Evolutionary conservation across 2,797 vertebrate genomes (phyloP).

Genomic region (Smutsia temminckii): DNA sequence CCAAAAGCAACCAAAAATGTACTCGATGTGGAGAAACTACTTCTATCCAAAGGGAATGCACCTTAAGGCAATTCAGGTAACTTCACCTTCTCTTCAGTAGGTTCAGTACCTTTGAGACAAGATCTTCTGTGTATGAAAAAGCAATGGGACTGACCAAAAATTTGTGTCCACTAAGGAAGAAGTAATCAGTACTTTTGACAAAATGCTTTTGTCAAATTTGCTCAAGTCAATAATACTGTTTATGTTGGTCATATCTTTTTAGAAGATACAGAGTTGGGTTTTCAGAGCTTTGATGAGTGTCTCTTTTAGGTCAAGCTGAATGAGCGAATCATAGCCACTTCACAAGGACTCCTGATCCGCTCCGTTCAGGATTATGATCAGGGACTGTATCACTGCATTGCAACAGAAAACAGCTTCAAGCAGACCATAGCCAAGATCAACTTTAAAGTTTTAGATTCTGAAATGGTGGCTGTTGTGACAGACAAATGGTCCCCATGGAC

Average conservation of each 20-base stretch:
- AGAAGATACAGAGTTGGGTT: neutral
- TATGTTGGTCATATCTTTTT: neutral
- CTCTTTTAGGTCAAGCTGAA: constrained; percentile 92
- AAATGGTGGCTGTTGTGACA: constrained; percentile 90
- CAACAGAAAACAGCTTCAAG: constrained; percentile 96
- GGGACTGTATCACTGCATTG: constrained; percentile 97
- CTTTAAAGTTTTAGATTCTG: constrained; percentile 92
- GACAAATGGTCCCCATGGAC: constrained; percentile 93
- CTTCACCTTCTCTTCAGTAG: neutral
- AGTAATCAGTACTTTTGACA: neutral
- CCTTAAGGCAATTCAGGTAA: neutral
- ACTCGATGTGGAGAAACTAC: neutral
- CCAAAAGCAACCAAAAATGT: neutral
- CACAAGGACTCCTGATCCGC: constrained; percentile 96
- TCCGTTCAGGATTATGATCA: constrained; percentile 92
- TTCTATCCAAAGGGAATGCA: neutral
- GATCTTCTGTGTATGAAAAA: neutral
- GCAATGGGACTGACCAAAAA: neutral
- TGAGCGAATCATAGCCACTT: constrained; percentile 93
- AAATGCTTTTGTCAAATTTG: neutral
- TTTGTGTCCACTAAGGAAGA: neutral
- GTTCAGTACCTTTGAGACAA: neutral
- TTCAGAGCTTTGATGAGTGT: neutral
- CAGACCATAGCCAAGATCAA: constrained; percentile 96
- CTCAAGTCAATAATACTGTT: neutral